These are phyloP conservation scores for Drosophila rufa DNA, from an alignment of 1,140 invertebrate species.

Conservation along the genomic window DNA sequence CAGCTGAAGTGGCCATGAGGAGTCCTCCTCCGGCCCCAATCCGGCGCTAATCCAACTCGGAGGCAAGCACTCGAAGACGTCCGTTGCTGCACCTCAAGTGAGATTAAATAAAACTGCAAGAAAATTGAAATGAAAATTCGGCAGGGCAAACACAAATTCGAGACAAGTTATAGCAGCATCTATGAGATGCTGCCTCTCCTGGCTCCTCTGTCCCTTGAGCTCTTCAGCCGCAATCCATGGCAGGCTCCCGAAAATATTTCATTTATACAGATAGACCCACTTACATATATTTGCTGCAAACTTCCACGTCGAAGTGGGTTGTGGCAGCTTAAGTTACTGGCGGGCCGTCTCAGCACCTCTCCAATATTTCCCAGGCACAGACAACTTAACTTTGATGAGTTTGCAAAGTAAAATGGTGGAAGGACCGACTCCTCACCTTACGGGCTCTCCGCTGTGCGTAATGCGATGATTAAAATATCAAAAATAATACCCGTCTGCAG, in stretches of 20 bases:
- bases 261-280: slow-evolving; percentile 52
- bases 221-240: slow-evolving; percentile 1
- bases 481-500: slow-evolving; percentile 52
- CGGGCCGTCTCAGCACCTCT: slow-evolving; percentile 7
- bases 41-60: slow-evolving; percentile 20
- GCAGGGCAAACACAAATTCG: slow-evolving; percentile 77
- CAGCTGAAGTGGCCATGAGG: slow-evolving; percentile 4
- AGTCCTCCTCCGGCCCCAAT: neutral
- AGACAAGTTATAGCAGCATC: slow-evolving; percentile 70
- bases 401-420: slow-evolving; percentile 63
- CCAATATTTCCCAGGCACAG: slow-evolving; percentile 44
- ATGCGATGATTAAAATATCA: slow-evolving; percentile 79
- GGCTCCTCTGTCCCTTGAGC: neutral
- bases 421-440: slow-evolving; percentile 43
- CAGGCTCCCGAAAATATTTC: slow-evolving; percentile 61
- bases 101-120: slow-evolving; percentile 81
- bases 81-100: slow-evolving; percentile 77
- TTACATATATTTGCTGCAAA: slow-evolving; percentile 39
- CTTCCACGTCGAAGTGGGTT: slow-evolving; percentile 46
- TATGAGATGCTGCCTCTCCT: slow-evolving; percentile 28
- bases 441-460: slow-evolving; percentile 43
- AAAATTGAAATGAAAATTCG: slow-evolving; percentile 83
- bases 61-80: slow-evolving; percentile 62
- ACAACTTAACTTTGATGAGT: slow-evolving; percentile 81
- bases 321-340: slow-evolving; percentile 45